Percentiles rank a stretch among this genome's conserved stretches.
These are phyloP conservation scores for Vandiemenella viatica DNA, from an alignment of 2,888 invertebrate genomes.

Conservation along the genomic window DNA sequence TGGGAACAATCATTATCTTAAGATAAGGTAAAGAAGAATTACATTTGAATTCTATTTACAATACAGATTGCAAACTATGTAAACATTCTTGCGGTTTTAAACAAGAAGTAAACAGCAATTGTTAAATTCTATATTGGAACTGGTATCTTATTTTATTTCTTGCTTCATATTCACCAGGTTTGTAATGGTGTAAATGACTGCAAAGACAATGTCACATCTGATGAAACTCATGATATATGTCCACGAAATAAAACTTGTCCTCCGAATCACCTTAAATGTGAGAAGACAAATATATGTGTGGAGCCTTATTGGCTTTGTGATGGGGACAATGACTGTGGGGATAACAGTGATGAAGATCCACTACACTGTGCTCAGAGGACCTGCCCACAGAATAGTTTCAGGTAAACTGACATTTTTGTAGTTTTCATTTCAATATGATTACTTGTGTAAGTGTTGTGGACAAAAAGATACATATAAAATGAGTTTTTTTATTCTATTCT, in stretches of 20 bases:
- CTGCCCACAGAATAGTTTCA: conserved; percentile 82
- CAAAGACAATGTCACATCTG: conserved; percentile 81
- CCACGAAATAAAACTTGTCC: conserved; percentile 81
- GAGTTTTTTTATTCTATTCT: too few species aligned
- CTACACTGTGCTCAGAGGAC: conserved; percentile 76
- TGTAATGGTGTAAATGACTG: conserved; percentile 89
- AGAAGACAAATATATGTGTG: conserved; percentile 89
- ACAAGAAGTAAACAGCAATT: neutral
- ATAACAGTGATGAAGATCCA: conserved; percentile 84
- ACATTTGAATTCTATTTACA: too few species aligned
- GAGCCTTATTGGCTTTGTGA: conserved; percentile 97
- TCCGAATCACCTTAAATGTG: conserved; percentile 77
- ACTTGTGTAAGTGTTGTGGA: too few species aligned
- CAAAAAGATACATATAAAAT: too few species aligned
- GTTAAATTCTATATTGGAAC: neutral
- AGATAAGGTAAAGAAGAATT: too few species aligned
- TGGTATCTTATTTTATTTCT: neutral
- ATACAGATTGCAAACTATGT: too few species aligned
- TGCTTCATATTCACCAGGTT: conserved; percentile 32
- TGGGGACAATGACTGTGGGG: conserved; percentile 92
- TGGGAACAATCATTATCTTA: too few species aligned
- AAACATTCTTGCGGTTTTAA: too few species aligned
- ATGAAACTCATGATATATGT: conserved; percentile 79
- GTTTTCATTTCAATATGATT: neutral
- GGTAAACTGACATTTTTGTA: conserved; percentile 22